A percentile compares a stretch with the other conserved stretches of the same genome.
These are phyloP conservation scores for Pinna nobilis DNA, from an alignment of 1,140 invertebrate species.

Conservation along the genomic window DNA sequence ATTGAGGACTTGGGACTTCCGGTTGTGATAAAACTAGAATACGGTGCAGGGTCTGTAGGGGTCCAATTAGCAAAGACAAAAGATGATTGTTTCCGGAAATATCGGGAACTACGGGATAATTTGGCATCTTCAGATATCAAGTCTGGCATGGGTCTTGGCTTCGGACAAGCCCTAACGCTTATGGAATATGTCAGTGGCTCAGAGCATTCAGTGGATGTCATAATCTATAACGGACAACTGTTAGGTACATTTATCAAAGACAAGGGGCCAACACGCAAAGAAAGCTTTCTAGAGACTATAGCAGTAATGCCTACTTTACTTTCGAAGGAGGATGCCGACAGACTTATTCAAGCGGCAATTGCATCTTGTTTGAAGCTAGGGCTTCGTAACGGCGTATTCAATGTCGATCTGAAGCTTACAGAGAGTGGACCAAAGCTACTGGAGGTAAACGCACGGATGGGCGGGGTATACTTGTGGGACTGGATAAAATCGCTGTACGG, in stretches of 20 bases:
- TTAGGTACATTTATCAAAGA: constrained; percentile 39
- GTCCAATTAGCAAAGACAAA: constrained; percentile 14
- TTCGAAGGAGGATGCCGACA: neutral
- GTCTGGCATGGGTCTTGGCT: neutral
- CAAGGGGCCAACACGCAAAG: constrained; percentile 23
- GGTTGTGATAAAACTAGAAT: constrained; percentile 37
- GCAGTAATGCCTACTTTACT: constrained; percentile 27
- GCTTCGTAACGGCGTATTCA: constrained; percentile 32
- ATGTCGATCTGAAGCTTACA: constrained; percentile 44
- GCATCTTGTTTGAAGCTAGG: constrained; percentile 31
- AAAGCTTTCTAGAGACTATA: constrained; percentile 17
- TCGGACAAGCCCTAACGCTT: constrained; percentile 17
- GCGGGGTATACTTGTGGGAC: constrained; percentile 32
- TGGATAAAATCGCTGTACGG: constrained; percentile 23
- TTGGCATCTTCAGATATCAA: neutral
- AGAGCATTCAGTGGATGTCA: constrained; percentile 42
- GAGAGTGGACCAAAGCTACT: constrained; percentile 36
- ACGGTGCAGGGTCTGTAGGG: constrained; percentile 19
- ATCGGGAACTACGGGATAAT: neutral
- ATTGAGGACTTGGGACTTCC: constrained; percentile 10
- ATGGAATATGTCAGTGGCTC: constrained; percentile 37
- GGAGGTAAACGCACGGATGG: constrained; percentile 43
- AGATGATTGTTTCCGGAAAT: constrained; percentile 10
- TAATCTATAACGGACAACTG: constrained; percentile 36
- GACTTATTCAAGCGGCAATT: constrained; percentile 24